Conservation (phyloP, 1,140 invertebrate genomes). For the Zaprionus gabonicus region DNA sequence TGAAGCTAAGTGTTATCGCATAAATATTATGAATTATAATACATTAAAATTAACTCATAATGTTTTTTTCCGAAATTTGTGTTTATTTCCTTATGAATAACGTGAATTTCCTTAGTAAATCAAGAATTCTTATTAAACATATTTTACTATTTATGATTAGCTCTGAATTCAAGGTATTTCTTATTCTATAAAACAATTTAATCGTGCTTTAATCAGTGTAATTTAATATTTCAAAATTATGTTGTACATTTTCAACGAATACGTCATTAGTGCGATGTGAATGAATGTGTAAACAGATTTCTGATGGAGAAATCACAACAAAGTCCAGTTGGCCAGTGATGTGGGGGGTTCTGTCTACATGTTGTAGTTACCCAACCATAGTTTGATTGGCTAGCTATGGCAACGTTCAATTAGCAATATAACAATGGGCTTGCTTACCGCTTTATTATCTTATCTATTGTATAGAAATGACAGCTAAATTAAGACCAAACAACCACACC, state of each 20-base stretch:
- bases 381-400: not conserved
- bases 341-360: not conserved
- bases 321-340: not conserved
- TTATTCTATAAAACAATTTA: not conserved
- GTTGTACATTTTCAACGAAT: not conserved
- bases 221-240: not conserved
- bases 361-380: not conserved
- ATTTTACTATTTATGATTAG: no score
- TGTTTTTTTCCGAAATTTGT: no score
- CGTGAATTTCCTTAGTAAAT: no score
- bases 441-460: constrained; percentile 28
- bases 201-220: not conserved
- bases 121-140: no score
- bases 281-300: not conserved
- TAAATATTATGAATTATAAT: not conserved
- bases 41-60: no score
- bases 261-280: not conserved
- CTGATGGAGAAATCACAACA: constrained; percentile 6
- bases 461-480: not conserved
- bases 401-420: constrained; percentile 24
- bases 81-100: not conserved
- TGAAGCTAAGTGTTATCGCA: not conserved
- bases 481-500: constrained; percentile 1
- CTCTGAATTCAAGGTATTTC: no score
- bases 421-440: constrained; percentile 11